Evolutionary conservation across 2,888 invertebrate species (phyloP), one percentile per base, ranked within the genome.

Genomic region (Diarsia mendica): DNA sequence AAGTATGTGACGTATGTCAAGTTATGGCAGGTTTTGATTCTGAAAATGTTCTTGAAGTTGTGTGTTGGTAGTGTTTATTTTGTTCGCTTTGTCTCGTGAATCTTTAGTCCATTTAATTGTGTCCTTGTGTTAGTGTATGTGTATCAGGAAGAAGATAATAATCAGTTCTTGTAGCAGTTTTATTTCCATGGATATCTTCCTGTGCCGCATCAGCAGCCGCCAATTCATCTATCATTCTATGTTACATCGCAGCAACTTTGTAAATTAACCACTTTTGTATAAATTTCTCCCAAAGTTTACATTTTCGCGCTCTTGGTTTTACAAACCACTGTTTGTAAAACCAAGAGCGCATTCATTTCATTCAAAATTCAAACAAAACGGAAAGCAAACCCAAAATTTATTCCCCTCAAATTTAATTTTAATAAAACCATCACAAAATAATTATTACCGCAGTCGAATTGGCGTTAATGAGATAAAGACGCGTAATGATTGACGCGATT

Each of bases 391-490:
- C 46, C 63, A 23, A 63, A 75, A 44, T 51, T 8, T 49, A 58
- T 80, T 72, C 46, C n/a, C 44, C 23, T 20, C 28, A 44, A 46
- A 53, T 23, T 51, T 53, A 61, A 82, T 76, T 74, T 69, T 74
- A 74, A 76, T 82, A 70, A 74, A 84, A 65, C 72, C 55, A 71
- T 77, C 33, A 83, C 70, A 68, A 78, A 74, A 72, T 78, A 78
- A 84, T 78, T 71, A 82, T 72, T 46, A 51, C 72, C 39, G 46
- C 70, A 51, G 39, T n/a, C 67, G 66, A 73, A 83, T 80, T 79
- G 61, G 67, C 49, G 81, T 74, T 79, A 77, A 86, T 85, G 82
- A 86, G 81, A 80, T 84, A 87, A 88, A 85, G 83, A 85, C 77
- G 77, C 73, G 70, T 74, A 70, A 83, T 86, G 72, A 84, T 82